Base-by-base conservation (phyloP, 2,113 vertebrate species). In the Anseranas semipalmata region DNA sequence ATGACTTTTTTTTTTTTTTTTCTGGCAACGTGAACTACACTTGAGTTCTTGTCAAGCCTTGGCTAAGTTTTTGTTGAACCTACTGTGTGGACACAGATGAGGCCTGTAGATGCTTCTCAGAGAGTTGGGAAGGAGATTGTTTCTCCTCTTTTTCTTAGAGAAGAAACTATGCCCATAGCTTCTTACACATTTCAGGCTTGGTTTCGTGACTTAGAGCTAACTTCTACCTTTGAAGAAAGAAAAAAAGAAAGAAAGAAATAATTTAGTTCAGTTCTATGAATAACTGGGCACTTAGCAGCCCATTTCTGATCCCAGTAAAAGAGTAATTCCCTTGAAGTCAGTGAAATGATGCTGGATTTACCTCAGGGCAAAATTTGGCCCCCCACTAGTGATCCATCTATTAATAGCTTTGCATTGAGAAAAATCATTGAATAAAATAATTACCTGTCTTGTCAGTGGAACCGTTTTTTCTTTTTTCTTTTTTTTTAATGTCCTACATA, bases 401-500 rank as follows among this genome's bases (percentile, higher is more conserved):
- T 96, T 95, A 94, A 93, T 96, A 94, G 45, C 53, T 89, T 94
- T 95, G 84, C 93, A 91, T 93, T 96, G 83, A 90, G 93, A 96
- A 90, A 93, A 95, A 97, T 67, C 93, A 95, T 78, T 93, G 91
- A 94, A 92, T 93, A 95, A 96, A 97, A 96, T 90, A 97, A 92
- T 94, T 96, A 87, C 86, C 68, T 96, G 74, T 97, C 93, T 97
- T 96, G 58, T 95, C 94, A 63, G 79, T 96, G 77, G 92, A 95
- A 93, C 60, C 0, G 2, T 43, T 72, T 43, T 91, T 74, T 58
- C 80, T 78, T 79, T 74, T 58, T 81, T 84, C n/a, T n/a, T n/a
- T 85, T 93, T 95, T 83, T 60, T 50, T 9, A 46, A 93, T 97
- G 93, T 91, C 96, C 97, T 97, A 97, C 84, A 97, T 97, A 96